Evolutionary conservation across 2,888 invertebrate genomes (phyloP).

Genomic region (Petrolisthes manimaculis): DNA sequence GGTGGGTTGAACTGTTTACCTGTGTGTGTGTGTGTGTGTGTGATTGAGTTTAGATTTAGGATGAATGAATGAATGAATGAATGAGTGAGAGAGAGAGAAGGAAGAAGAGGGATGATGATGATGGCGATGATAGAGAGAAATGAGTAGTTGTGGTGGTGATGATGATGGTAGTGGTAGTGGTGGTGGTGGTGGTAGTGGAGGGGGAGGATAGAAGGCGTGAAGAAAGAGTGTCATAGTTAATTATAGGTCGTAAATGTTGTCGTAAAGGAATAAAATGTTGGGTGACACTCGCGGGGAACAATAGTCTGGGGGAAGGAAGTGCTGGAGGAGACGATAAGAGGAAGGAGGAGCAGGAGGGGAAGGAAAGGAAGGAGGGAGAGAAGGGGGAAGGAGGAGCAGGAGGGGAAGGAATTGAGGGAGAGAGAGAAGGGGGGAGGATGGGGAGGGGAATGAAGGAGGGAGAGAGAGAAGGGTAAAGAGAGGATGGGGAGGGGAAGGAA

Average conservation of each 20-base stretch:
- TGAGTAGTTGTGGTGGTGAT: slow-evolving; percentile 11
- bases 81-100: not conserved
- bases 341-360: not conserved
- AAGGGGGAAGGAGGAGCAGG: not conserved
- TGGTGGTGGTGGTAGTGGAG: not conserved
- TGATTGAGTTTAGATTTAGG: not conserved
- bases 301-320: not conserved
- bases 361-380: not conserved
- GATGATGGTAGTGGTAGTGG: not conserved
- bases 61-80: not conserved
- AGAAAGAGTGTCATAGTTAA: not conserved
- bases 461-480: not conserved
- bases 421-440: not conserved
- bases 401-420: not conserved
- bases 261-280: slow-evolving; percentile 30
- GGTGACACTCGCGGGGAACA: slow-evolving; percentile 14
- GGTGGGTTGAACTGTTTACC: too few relatives aligned
- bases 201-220: not conserved
- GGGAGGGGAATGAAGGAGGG: not conserved
- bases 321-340: not conserved
- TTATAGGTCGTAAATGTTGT: slow-evolving; percentile 14
- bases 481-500: not conserved
- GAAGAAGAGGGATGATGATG: not conserved
- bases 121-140: not conserved
- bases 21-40: slow-evolving; percentile 27